These are phyloP conservation scores for Timema podura DNA, from an alignment of 2,888 invertebrate species.

Conservation along the genomic window DNA sequence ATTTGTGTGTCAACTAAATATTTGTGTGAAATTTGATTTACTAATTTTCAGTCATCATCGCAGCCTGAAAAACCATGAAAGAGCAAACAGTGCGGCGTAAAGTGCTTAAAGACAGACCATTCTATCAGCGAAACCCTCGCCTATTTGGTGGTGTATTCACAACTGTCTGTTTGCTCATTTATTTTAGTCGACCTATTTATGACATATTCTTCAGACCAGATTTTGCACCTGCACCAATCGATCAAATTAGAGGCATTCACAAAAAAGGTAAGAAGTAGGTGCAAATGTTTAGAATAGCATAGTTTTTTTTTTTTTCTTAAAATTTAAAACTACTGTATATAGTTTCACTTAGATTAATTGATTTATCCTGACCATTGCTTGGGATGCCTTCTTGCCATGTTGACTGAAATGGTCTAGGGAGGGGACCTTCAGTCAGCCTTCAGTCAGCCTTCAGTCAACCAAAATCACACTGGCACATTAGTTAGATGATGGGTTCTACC, in stretches of 20 bases:
- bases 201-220: slow-evolving; percentile 52
- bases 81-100: slow-evolving; percentile 10
- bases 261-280: not conserved
- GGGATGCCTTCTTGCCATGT: too few species aligned
- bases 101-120: slow-evolving; percentile 52
- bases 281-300: too few species aligned
- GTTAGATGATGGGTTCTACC: too few species aligned
- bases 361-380: too few species aligned
- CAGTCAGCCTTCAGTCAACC: too few species aligned
- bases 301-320: too few species aligned
- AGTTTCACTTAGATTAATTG: too few species aligned
- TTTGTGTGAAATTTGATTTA: not conserved
- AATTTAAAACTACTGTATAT: too few species aligned
- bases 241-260: not conserved
- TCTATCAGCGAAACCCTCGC: slow-evolving; percentile 58
- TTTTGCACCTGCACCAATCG: not conserved
- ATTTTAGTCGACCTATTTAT: slow-evolving; percentile 71
- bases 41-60: slow-evolving; percentile 15
- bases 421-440: too few species aligned
- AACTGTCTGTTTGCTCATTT: slow-evolving; percentile 50
- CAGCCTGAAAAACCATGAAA: slow-evolving; percentile 20
- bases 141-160: slow-evolving; percentile 46
- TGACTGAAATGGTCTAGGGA: too few species aligned
- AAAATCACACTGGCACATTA: too few species aligned
- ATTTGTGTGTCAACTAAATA: too few species aligned